A percentile compares a stretch with the other conserved stretches of the same genome.
phyloP scores from a whole-genome alignment of 2,113 vertebrate genomes.

The Oncorhynchus clarkii region DNA sequence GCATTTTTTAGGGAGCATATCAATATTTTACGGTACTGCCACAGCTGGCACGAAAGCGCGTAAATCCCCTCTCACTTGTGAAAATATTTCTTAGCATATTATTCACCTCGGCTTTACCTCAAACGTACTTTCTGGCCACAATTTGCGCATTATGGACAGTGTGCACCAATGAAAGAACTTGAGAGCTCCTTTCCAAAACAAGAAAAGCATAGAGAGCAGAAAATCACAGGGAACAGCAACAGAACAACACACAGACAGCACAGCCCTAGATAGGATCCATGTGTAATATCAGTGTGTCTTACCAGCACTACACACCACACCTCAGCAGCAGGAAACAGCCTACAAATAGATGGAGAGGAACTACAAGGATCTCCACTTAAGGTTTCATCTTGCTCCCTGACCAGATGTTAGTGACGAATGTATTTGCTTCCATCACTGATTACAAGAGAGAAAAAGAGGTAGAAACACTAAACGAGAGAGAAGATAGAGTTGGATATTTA shows the following conservation, averaged over 20 bases:
- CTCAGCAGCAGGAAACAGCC: conserved; percentile 12
- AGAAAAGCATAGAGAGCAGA: background rate
- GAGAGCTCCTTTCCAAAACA: conserved; percentile 24
- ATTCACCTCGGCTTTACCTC: conserved; percentile 37
- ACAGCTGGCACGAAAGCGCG: conserved; percentile 53
- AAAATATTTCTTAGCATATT: conserved; percentile 51
- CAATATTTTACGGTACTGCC: conserved; percentile 62
- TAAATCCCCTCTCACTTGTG: conserved; percentile 53
- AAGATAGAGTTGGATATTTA: conserved; percentile 27
- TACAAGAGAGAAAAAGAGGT: conserved; percentile 23
- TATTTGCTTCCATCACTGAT: conserved; percentile 22
- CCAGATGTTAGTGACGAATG: conserved; percentile 43
- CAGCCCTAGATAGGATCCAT: conserved; percentile 17
- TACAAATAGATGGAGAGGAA: conserved; percentile 24
- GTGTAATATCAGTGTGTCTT: conserved; percentile 29
- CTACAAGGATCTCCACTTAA: conserved; percentile 14
- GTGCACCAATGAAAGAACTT: background rate
- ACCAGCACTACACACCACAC: conserved; percentile 12
- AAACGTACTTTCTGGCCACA: conserved; percentile 4
- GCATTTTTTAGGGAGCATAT: conserved; percentile 54
- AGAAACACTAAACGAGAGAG: background rate
- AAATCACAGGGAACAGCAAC: conserved; percentile 1
- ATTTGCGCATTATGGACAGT: background rate
- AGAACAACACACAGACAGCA: conserved; percentile 3
- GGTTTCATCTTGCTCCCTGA: conserved; percentile 27